These are phyloP conservation scores for Agraylea sexmaculata DNA, from an alignment of 1,140 invertebrate species.

Conservation along the genomic window DNA sequence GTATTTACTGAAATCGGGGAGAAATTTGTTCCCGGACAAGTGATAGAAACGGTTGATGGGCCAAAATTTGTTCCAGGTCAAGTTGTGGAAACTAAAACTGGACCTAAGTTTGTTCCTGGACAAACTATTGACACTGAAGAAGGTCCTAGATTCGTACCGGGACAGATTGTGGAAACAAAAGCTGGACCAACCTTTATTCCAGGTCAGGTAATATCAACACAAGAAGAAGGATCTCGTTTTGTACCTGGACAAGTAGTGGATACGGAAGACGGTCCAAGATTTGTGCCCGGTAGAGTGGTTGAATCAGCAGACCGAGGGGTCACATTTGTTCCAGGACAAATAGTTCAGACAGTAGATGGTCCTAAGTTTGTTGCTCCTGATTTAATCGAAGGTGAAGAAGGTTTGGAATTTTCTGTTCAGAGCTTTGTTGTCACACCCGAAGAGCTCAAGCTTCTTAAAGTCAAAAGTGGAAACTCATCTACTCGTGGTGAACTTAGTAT, in stretches of 20 bases:
- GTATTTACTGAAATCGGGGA: constrained; percentile 56
- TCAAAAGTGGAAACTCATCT: constrained; percentile 42
- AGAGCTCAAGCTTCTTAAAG: constrained; percentile 50
- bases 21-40: constrained; percentile 65
- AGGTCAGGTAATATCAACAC: constrained; percentile 59
- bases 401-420: constrained; percentile 61
- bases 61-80: constrained; percentile 58
- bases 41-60: constrained; percentile 53
- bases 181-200: constrained; percentile 61
- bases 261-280: constrained; percentile 55
- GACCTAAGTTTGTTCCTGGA: constrained; percentile 57
- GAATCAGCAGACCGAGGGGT: constrained; percentile 53
- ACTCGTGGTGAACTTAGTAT: constrained; percentile 49
- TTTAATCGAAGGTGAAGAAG: constrained; percentile 50
- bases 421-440: constrained; percentile 62
- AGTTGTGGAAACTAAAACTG: constrained; percentile 54
- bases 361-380: constrained; percentile 59
- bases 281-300: constrained; percentile 59
- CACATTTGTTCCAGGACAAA: constrained; percentile 57
- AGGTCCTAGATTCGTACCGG: constrained; percentile 55
- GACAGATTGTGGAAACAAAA: constrained; percentile 60
- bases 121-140: constrained; percentile 57
- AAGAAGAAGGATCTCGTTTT: constrained; percentile 56
- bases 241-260: constrained; percentile 64
- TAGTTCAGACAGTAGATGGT: constrained; percentile 59